Evolutionary conservation across 2,797 vertebrate genomes (phyloP).

Genomic region (Myioborus melanocephalus): DNA sequence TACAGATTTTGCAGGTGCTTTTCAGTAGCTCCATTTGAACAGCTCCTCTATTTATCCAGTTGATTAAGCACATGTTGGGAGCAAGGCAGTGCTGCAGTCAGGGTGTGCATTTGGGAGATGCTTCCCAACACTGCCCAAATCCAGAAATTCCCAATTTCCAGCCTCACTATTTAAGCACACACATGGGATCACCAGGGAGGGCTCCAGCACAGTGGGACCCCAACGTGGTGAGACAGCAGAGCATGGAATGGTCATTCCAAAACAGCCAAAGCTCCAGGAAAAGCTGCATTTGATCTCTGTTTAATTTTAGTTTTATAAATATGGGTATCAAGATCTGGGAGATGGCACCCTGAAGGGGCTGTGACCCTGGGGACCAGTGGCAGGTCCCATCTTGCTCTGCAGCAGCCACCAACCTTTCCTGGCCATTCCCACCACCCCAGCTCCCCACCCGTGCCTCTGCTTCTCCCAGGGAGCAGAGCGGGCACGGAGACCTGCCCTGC

Average conservation of each 20-base stretch:
- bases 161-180: fast-evolving
- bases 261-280: neutral
- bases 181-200: fast-evolving
- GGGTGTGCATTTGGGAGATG: neutral
- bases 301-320: neutral
- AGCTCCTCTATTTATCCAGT: neutral
- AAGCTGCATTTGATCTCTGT: fast-evolving
- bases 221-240: fast-evolving
- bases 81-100: neutral
- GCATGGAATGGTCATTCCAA: fast-evolving
- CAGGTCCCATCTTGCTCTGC: neutral
- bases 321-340: fast-evolving
- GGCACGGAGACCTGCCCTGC: neutral
- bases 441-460: fast-evolving
- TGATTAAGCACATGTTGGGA: neutral
- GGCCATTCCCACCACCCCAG: neutral
- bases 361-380: neutral
- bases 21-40: neutral
- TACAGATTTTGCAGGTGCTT: constrained; percentile 48
- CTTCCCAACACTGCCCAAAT: neutral
- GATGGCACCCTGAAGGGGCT: neutral
- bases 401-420: neutral
- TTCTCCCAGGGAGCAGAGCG: neutral
- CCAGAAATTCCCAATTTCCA: neutral
- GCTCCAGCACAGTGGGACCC: fast-evolving